Percentiles rank a stretch among this genome's conserved stretches.
These are phyloP conservation scores for Cantharis rustica DNA, from an alignment of 2,888 invertebrate genomes.

Conservation along the genomic window DNA sequence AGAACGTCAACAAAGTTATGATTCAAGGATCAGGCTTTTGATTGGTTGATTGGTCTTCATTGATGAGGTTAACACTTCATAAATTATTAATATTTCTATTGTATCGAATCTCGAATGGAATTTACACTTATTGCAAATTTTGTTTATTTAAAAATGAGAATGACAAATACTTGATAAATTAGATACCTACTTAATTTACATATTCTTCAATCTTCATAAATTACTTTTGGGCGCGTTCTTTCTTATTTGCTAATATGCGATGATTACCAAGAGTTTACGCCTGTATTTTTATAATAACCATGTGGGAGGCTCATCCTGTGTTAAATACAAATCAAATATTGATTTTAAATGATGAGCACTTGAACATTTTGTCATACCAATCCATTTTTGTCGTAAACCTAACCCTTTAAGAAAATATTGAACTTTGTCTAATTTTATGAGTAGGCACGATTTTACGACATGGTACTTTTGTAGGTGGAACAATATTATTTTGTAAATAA, in stretches of 20 bases:
- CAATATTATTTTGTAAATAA: background rate
- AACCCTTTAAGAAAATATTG: background rate
- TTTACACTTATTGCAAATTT: background rate
- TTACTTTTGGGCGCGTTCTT: background rate
- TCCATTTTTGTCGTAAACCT: background rate
- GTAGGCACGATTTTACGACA: background rate
- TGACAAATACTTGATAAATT: background rate
- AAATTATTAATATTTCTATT: background rate
- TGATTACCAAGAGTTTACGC: conserved; percentile 1
- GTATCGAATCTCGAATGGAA: background rate
- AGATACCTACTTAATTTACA: background rate
- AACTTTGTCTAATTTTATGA: background rate
- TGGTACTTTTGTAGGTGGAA: background rate
- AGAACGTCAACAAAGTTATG: too few species aligned
- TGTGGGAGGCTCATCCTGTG: conserved; percentile 25
- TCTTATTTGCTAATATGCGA: background rate
- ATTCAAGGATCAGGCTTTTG: background rate
- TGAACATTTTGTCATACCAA: background rate
- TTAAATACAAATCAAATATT: conserved; percentile 19
- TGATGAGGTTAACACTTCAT: background rate
- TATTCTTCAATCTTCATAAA: background rate
- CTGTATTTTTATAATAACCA: conserved; percentile 7
- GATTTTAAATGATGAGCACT: background rate
- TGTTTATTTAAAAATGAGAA: background rate
- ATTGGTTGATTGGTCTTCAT: background rate